These are phyloP conservation scores for Tenualosa ilisha DNA, from an alignment of 2,797 vertebrate species.

Conservation along the genomic window DNA sequence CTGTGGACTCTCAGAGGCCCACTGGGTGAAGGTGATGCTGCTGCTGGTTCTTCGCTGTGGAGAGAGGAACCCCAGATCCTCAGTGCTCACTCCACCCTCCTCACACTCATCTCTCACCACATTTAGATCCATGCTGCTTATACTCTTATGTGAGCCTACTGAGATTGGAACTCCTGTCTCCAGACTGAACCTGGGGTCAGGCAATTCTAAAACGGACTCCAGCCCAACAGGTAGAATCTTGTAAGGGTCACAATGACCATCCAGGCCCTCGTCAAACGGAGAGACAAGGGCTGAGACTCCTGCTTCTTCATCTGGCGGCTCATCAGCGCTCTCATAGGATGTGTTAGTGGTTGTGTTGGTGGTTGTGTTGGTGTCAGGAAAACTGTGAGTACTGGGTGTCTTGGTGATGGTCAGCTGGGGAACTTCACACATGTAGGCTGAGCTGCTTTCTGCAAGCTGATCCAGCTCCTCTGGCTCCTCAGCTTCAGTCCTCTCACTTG, in stretches of 20 bases:
- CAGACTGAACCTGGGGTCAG: background rate
- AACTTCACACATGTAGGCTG: conserved; percentile 57
- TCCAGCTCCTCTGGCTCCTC: conserved; percentile 3
- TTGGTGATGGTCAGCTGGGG: conserved; percentile 47
- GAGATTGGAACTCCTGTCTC: conserved; percentile 16
- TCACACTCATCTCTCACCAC: conserved; percentile 51
- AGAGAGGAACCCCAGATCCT: conserved; percentile 56
- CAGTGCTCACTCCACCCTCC: conserved; percentile 38
- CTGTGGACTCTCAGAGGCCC: conserved; percentile 59
- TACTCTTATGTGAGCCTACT: conserved; percentile 61
- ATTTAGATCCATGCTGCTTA: conserved; percentile 69
- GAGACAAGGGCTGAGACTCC: conserved; percentile 31
- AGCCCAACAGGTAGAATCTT: conserved; percentile 33
- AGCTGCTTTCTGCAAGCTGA: conserved; percentile 37
- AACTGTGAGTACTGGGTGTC: conserved; percentile 71
- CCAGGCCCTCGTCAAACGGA: conserved; percentile 28
- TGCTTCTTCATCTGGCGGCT: conserved; percentile 61
- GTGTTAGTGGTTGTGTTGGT: conserved; percentile 57
- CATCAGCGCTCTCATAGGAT: conserved; percentile 71
- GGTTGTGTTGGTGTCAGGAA: conserved; percentile 65
- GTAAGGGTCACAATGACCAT: conserved; percentile 6
- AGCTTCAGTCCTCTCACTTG: conserved; percentile 8
- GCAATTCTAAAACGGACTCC: conserved; percentile 13
- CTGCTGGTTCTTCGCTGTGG: conserved; percentile 67
- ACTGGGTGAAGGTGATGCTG: conserved; percentile 66